Conservation (phyloP, 2,797 vertebrate genomes). For the Perodicticus potto region DNA sequence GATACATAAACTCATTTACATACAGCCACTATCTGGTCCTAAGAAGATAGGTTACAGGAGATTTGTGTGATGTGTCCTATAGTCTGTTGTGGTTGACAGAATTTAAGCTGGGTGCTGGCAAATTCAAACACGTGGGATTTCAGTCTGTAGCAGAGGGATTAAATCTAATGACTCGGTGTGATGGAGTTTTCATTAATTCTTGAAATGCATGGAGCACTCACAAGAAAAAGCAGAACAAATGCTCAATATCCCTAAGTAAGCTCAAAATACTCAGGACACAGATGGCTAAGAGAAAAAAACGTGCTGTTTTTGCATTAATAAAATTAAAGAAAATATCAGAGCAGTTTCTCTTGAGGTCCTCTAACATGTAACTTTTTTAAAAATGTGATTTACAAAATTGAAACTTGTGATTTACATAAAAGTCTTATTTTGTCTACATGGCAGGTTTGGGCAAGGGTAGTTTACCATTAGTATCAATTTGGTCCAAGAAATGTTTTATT, state of each 20-base stretch:
- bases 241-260: neutral
- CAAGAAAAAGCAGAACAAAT: neutral
- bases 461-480: neutral
- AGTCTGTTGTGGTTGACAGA: neutral
- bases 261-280: neutral
- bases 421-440: neutral
- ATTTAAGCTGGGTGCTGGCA: neutral
- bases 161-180: neutral
- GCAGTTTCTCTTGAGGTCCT: neutral
- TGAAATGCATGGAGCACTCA: neutral
- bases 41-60: neutral
- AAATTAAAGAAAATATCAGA: neutral
- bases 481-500: neutral
- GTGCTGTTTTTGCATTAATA: slow-evolving; percentile 23
- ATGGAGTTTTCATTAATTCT: slow-evolving; percentile 36
- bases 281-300: neutral
- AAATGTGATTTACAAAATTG: neutral
- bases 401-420: neutral
- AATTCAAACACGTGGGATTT: neutral
- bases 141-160: neutral
- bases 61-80: neutral
- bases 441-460: neutral
- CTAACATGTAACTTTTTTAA: neutral
- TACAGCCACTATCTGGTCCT: neutral
- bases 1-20: neutral